Evolutionary conservation across 2,888 invertebrate species (phyloP).

Genomic region (Syritta pipiens): DNA sequence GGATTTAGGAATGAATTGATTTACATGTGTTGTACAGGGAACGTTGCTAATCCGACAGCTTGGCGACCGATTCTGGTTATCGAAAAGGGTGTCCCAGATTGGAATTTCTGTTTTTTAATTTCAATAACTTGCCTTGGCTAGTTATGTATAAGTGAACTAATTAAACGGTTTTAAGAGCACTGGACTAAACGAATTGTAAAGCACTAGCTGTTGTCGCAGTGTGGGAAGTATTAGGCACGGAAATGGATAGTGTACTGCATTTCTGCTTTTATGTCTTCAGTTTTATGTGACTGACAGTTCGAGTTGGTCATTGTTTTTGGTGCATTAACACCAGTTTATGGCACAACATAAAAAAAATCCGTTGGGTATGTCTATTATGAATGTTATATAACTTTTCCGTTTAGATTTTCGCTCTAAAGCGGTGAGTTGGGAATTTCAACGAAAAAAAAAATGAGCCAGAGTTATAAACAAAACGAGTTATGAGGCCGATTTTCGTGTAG

Average conservation of each 20-base stretch:
- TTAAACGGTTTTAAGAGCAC: conserved; percentile 39
- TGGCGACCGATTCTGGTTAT: not conserved
- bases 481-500: too few species aligned
- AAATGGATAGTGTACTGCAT: conserved; percentile 14
- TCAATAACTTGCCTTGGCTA: not conserved
- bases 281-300: conserved; percentile 14
- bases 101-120: conserved; percentile 32
- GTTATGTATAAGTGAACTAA: conserved; percentile 31
- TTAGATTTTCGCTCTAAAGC: too few species aligned
- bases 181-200: too few species aligned
- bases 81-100: not conserved
- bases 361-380: conserved; percentile 14
- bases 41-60: conserved; percentile 15
- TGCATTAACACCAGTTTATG: conserved; percentile 46
- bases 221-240: conserved; percentile 15
- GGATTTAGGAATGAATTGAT: conserved; percentile 14
- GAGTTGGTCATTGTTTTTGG: conserved; percentile 36
- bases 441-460: too few species aligned
- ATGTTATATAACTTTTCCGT: conserved; percentile 12
- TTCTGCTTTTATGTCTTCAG: not conserved
- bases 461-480: too few species aligned
- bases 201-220: too few species aligned
- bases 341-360: conserved; percentile 21
- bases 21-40: conserved; percentile 3
- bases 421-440: too few species aligned